phyloP scores from a whole-genome alignment of 2,797 vertebrate species.

The Sebastes ruberrimus region DNA sequence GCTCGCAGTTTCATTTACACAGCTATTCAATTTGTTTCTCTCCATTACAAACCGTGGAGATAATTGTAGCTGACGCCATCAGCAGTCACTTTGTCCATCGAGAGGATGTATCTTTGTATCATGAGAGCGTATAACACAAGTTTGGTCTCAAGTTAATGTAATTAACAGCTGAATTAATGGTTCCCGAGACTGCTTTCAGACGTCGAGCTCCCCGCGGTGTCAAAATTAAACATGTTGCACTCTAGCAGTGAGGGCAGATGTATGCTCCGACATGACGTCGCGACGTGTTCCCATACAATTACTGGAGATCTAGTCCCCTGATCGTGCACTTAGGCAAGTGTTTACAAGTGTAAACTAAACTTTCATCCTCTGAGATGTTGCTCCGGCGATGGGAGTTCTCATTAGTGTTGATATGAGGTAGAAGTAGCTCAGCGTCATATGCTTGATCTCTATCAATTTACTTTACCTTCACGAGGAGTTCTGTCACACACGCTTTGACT shows the following conservation, averaged over 20 bases:
- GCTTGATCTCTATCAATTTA: conserved; percentile 57
- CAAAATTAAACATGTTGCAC: conserved; percentile 38
- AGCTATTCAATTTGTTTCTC: conserved; percentile 66
- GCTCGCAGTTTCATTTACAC: conserved; percentile 63
- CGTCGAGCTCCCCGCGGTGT: conserved; percentile 27
- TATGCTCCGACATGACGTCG: not conserved
- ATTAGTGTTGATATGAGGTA: conserved; percentile 58
- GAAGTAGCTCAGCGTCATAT: conserved; percentile 26
- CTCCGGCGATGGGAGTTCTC: conserved; percentile 32
- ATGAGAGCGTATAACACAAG: not conserved
- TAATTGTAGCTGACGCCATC: conserved; percentile 52
- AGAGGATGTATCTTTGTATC: conserved; percentile 1
- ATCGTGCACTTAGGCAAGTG: conserved; percentile 32
- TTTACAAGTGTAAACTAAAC: conserved; percentile 58
- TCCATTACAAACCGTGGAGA: conserved; percentile 42
- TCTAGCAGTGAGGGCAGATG: conserved; percentile 4
- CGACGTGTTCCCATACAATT: conserved; percentile 34
- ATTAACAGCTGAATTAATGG: conserved; percentile 43
- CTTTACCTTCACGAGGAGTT: conserved; percentile 28
- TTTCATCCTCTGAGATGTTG: conserved; percentile 43
- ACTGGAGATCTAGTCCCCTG: conserved; percentile 18
- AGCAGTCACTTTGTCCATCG: conserved; percentile 41
- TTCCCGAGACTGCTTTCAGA: conserved; percentile 4
- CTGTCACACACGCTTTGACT: conserved; percentile 25
- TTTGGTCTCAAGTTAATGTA: conserved; percentile 37